A percentile compares a stretch with the other conserved stretches of the same genome.
Conservation (phyloP, 1,140 invertebrate genomes). For the Zaprionus gabonicus region DNA sequence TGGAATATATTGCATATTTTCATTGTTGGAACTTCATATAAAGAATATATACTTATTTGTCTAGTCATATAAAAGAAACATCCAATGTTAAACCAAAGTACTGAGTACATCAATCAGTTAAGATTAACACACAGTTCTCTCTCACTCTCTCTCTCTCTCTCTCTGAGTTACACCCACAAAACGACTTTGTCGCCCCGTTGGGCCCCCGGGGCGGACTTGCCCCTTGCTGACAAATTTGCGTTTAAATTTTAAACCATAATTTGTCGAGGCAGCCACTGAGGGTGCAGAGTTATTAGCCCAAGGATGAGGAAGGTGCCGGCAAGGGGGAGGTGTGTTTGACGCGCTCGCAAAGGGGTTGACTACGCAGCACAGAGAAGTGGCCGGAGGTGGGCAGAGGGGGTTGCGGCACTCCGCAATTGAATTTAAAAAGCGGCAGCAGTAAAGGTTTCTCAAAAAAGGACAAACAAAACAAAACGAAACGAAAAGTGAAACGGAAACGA, state of each 20-base stretch:
- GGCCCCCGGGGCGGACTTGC: conserved; percentile 19
- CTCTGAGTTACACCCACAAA: neutral
- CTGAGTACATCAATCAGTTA: neutral
- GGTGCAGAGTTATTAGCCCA: conserved; percentile 63
- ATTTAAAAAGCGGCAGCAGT: conserved; percentile 52
- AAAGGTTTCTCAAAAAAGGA: conserved; percentile 61
- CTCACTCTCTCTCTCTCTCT: too few species aligned
- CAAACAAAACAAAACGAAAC: conserved; percentile 66
- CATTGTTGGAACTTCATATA: too few species aligned
- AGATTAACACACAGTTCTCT: neutral
- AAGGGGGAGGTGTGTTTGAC: neutral
- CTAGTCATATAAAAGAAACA: too few species aligned
- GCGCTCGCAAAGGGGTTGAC: conserved; percentile 52
- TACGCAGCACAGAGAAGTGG: neutral
- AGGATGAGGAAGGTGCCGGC: conserved; percentile 36
- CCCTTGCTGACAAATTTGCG: conserved; percentile 53
- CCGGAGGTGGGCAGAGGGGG: conserved; percentile 2
- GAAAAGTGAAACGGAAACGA: conserved; percentile 79
- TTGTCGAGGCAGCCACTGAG: conserved; percentile 44
- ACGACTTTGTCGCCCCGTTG: neutral
- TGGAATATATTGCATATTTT: too few species aligned
- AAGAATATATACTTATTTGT: too few species aligned
- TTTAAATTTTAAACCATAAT: conserved; percentile 66
- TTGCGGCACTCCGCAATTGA: conserved; percentile 77
- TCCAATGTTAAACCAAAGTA: neutral